Conservation (phyloP, 2,113 vertebrate genomes). For the Zosterops borbonicus region DNA sequence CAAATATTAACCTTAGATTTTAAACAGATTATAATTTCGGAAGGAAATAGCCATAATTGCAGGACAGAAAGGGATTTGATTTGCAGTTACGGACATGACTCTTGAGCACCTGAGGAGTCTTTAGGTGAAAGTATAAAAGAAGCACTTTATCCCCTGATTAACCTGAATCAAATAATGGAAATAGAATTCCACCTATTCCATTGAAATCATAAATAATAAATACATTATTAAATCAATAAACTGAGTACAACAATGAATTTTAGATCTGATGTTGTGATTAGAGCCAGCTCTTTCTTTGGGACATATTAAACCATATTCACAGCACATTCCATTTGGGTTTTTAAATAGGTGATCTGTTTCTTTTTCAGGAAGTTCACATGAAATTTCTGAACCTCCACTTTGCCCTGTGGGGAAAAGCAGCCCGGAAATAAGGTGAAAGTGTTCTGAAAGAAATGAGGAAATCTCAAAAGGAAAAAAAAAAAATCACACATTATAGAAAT, state of each 20-base stretch:
- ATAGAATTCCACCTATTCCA: constrained; percentile 1
- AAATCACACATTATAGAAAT: background rate
- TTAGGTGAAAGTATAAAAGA: constrained; percentile 4
- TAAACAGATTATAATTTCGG: background rate
- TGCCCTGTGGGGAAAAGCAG: background rate
- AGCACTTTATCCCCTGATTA: constrained; percentile 35
- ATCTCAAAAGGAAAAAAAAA: constrained; percentile 29
- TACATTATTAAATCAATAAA: constrained; percentile 54
- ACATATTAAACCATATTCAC: constrained; percentile 22
- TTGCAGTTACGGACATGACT: background rate
- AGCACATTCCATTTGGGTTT: constrained; percentile 29
- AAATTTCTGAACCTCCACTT: constrained; percentile 56
- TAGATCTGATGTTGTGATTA: constrained; percentile 26
- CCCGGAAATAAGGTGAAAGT: constrained; percentile 58
- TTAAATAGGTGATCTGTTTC: constrained; percentile 66
- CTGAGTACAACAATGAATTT: constrained; percentile 34
- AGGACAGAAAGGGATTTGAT: background rate
- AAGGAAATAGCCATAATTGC: background rate
- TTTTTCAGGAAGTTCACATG: constrained; percentile 62
- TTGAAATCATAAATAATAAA: constrained; percentile 58
- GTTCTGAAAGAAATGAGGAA: constrained; percentile 49
- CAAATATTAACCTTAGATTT: background rate
- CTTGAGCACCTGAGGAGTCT: background rate
- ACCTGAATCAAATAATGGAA: constrained; percentile 26
- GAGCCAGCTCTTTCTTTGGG: constrained; percentile 49